Evolutionary conservation across 2,888 invertebrate genomes (phyloP), one percentile per base, ranked within the genome.

Genomic region (Pristionchus maxplancki): DNA sequence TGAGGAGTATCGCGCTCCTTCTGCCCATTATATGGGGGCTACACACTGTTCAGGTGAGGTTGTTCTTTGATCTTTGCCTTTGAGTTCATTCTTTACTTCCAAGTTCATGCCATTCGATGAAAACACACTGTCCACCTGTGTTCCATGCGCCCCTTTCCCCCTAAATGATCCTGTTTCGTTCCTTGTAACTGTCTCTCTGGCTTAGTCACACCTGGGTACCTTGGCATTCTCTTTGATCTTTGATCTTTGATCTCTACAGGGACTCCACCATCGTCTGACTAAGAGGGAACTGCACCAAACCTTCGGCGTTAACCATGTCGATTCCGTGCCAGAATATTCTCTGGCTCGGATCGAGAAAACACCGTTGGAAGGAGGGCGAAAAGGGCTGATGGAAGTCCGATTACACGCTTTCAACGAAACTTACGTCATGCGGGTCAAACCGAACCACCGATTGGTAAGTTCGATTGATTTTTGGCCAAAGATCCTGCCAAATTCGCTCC

Each of bases 341-440:
- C 67, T 93, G 17, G 89, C 92, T 37, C 58, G 88, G 50, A 86
- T 91, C 31, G 83, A 89, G 28, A 86, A 90, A 31, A 71, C 64
- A 17, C 24, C 40, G 5, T 37, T 84, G 37, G 40, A 85, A 37
- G 88, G 81, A 78, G 53, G 34, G 2, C 37, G 67, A n/a, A 87
- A 24, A 31, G 58, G 53, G 4, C n/a, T 40, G 28, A 67, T 92
- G n/a, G 88, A 81, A 74, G 88, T 91, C 87, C 88, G 89, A 40
- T 92, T 94, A 83, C 81, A 90, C n/a, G 94, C 94, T 1, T 94
- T 92, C 92, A 92, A 94, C 88, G 89, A 91, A 31, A 92, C 93
- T 13, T 94, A 92, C 86, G 90, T 92, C 40, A 89, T 94, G 67
- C 89, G 93, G 53, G 88, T 94, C 3, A 86, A 89, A 50, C 91